Base-by-base conservation (phyloP, 2,797 vertebrate species). In the Sciaenops ocellatus region DNA sequence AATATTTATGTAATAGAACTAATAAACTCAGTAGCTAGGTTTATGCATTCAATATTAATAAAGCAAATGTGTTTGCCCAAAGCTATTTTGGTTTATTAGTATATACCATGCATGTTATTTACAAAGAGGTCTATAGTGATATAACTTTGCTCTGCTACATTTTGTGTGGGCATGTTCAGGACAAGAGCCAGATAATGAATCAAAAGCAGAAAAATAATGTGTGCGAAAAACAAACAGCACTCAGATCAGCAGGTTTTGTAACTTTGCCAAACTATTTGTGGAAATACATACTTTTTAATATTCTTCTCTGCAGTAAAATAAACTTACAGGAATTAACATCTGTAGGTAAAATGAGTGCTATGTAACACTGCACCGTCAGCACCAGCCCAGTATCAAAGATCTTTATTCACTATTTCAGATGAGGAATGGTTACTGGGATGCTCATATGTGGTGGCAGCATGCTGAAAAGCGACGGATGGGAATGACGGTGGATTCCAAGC, bases 401-500 rank as follows among this genome's bases (percentile, higher is more conserved):
- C n/a, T 68, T 69, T 50, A n/a, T 41, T 87, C 71, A 69, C 2
- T 18, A 0, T 56, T 54, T 74, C 42, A 63, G 61, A 84, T 80
- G 80, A 82, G 64, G 4, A 70, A 77, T 73, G 60, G 59, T 73
- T 55, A 76, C 72, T 67, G 63, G 52, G 41, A 60, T 61, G 63
- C 54, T 46, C 52, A 47, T 69, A 46, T 71, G 59, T 55, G 73
- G 66, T 5, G 17, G 41, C 6, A 13, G 66, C 46, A 1, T 47
- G 70, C 74, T 69, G 73, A 47, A 82, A 83, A 60, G 42, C 44
- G 16, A 81, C 44, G 30, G 63, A 83, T 78, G 80, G 57, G 80
- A 84, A 71, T 79, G 81, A 83, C 41, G 26, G 66, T 71, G 73
- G 79, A 80, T 69, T 79, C 61, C 1, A 8, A 82, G 62, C 87